phyloP scores from a whole-genome alignment of 2,888 invertebrate genomes.

The Sussaba pulchella region DNA sequence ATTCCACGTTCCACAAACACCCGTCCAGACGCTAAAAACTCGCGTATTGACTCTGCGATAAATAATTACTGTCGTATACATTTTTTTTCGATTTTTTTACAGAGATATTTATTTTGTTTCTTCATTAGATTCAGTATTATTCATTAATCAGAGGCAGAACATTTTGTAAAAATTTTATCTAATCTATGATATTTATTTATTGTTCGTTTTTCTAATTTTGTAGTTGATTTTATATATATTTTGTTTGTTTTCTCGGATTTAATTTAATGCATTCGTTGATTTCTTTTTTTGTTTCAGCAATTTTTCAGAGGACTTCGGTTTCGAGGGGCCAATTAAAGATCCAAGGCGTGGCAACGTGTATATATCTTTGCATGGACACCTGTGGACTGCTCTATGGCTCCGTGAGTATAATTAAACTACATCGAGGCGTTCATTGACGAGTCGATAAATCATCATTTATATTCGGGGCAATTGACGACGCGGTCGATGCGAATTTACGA shows the following conservation, averaged over 20 bases:
- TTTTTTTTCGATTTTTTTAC: no score
- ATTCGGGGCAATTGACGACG: constrained; percentile 22
- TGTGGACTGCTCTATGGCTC: constrained; percentile 95
- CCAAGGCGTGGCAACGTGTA: constrained; percentile 94
- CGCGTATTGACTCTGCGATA: neutral
- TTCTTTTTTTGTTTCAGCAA: constrained; percentile 87
- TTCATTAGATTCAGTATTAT: no score
- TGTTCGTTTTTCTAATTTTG: no score
- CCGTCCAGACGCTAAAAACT: neutral
- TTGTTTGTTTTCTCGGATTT: neutral
- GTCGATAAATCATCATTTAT: constrained; percentile 52
- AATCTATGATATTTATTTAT: no score
- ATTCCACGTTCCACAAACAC: neutral
- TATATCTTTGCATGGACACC: constrained; percentile 95
- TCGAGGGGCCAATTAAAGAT: constrained; percentile 94
- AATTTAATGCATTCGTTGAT: constrained; percentile 38
- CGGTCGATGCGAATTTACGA: no score
- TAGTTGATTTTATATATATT: neutral
- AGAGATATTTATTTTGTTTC: no score
- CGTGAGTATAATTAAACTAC: constrained; percentile 91
- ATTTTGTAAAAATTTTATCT: no score
- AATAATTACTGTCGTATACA: neutral
- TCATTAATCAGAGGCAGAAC: no score
- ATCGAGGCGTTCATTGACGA: constrained; percentile 31
- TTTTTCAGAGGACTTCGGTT: constrained; percentile 89